These are phyloP conservation scores for Apamea monoglypha DNA, from an alignment of 2,888 invertebrate genomes.

Conservation along the genomic window DNA sequence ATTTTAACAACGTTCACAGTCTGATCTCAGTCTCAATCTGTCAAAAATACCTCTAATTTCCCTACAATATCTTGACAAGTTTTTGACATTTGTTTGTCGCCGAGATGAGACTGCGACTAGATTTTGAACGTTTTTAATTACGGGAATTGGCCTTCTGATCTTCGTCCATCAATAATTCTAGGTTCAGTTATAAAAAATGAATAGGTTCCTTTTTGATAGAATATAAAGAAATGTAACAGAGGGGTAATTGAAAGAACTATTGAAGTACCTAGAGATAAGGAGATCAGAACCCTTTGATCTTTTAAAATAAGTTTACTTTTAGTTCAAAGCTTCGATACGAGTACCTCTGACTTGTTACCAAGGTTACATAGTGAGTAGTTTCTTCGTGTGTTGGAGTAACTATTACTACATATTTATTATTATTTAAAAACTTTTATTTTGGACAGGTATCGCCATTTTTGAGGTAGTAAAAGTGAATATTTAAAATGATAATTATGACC, in stretches of 20 bases:
- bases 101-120: too few species aligned
- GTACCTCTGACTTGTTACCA: not conserved
- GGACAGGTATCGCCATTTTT: not conserved
- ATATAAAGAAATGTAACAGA: slow-evolving; percentile 34
- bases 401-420: not conserved
- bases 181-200: slow-evolving; percentile 30
- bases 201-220: slow-evolving; percentile 36
- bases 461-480: not conserved
- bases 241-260: slow-evolving; percentile 29
- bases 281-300: slow-evolving; percentile 42
- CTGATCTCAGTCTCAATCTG: too few species aligned
- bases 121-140: too few species aligned
- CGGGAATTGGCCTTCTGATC: too few species aligned
- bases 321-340: not conserved
- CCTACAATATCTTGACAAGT: too few species aligned
- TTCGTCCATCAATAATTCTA: slow-evolving; percentile 16
- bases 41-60: too few species aligned
- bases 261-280: slow-evolving; percentile 28
- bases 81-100: too few species aligned
- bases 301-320: slow-evolving; percentile 15
- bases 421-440: not conserved
- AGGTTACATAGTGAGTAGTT: not conserved
- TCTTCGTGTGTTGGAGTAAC: not conserved
- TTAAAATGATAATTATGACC: not conserved
- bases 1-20: too few species aligned